These are phyloP conservation scores for Colaptes auratus DNA, from an alignment of 2,113 vertebrate species.

Conservation along the genomic window DNA sequence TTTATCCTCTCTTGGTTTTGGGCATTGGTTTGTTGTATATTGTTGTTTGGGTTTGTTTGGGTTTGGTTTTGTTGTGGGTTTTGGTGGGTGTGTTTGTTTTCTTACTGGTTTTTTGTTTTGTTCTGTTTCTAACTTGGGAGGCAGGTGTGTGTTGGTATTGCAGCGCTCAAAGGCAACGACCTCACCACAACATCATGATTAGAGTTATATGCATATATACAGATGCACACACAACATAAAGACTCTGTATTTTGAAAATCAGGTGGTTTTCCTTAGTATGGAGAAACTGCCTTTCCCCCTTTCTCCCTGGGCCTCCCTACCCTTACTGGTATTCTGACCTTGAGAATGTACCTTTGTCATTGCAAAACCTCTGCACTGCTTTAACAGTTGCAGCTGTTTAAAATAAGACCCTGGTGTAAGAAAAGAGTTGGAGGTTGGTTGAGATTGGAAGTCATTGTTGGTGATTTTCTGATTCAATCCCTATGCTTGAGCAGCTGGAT, in stretches of 20 bases:
- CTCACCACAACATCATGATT: not conserved
- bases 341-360: not conserved
- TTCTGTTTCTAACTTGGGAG: too few species aligned
- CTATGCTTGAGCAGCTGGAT: not conserved
- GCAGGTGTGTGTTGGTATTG: not conserved
- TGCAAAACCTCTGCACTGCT: not conserved
- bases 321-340: not conserved
- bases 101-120: too few species aligned
- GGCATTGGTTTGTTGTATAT: too few species aligned
- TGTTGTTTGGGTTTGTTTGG: not conserved
- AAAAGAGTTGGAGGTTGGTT: not conserved
- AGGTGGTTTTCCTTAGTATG: not conserved
- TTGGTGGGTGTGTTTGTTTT: too few species aligned
- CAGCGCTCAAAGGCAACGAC: not conserved
- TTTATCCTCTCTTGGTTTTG: not conserved
- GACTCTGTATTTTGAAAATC: too few species aligned
- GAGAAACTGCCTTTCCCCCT: too few species aligned
- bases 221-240: too few species aligned
- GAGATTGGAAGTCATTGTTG: not conserved
- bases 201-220: too few species aligned
- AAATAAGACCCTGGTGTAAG: not conserved
- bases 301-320: not conserved
- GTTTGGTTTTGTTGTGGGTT: not conserved
- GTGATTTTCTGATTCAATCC: not conserved
- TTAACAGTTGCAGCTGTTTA: not conserved